Percentiles rank a stretch among this genome's conserved stretches.
These are phyloP conservation scores for Scolopax mira DNA, from an alignment of 2,113 vertebrate genomes.

Conservation along the genomic window DNA sequence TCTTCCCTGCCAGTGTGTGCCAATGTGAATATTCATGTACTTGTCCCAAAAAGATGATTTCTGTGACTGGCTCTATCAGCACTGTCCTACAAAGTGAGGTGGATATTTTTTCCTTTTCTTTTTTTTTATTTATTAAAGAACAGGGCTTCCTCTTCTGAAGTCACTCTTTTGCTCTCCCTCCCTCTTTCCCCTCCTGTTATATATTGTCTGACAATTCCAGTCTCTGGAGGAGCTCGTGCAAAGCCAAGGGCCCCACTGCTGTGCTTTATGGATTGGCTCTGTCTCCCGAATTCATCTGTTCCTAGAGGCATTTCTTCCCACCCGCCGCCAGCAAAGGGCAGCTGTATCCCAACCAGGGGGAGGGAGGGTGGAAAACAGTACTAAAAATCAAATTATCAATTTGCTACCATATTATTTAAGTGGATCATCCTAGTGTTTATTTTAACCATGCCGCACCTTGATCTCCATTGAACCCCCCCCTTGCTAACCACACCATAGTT, in stretches of 20 bases:
- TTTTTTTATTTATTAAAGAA: neutral
- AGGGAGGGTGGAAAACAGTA: neutral
- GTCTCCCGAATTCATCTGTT: neutral
- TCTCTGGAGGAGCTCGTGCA: slow-evolving; percentile 17
- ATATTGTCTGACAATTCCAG: slow-evolving; percentile 18
- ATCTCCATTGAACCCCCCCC: neutral
- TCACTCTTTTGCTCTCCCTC: neutral
- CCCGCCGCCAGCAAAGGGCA: neutral
- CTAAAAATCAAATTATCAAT: slow-evolving; percentile 5
- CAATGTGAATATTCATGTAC: neutral
- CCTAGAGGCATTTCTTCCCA: neutral
- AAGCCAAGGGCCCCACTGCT: neutral
- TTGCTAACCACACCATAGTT: neutral
- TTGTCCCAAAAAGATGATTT: neutral
- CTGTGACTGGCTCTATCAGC: neutral
- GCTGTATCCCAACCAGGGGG: neutral
- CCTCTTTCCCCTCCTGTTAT: neutral
- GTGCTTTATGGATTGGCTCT: neutral
- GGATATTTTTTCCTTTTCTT: neutral
- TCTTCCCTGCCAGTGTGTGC: accelerated
- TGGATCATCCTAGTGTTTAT: neutral
- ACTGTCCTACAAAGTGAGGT: neutral
- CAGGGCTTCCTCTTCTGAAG: neutral
- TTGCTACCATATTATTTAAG: neutral
- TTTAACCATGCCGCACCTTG: neutral